These are phyloP conservation scores for Trypoxylon attenuatum DNA, from an alignment of 2,888 invertebrate genomes.

Conservation along the genomic window DNA sequence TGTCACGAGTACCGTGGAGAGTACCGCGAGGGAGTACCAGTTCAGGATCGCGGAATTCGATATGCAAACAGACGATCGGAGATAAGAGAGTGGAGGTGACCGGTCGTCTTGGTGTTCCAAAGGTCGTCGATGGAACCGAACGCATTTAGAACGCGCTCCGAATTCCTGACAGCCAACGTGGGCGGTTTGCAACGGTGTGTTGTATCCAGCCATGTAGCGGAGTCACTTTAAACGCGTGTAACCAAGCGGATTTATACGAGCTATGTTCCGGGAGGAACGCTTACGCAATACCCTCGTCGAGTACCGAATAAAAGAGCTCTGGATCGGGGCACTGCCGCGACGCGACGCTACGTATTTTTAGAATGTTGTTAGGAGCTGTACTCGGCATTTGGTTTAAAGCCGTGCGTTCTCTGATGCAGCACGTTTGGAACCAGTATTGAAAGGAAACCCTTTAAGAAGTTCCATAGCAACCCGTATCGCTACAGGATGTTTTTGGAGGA, in stretches of 20 bases:
- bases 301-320: conserved; percentile 62
- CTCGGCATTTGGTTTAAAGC: conserved; percentile 34
- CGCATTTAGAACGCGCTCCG: conserved; percentile 20
- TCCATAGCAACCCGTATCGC: no score
- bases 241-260: conserved; percentile 34
- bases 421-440: conserved; percentile 10
- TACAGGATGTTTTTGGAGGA: no score
- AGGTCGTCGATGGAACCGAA: conserved; percentile 28
- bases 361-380: conserved; percentile 46
- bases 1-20: conserved; percentile 1
- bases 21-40: conserved; percentile 13
- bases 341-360: conserved; percentile 62
- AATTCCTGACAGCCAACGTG: conserved; percentile 21
- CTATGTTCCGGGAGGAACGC: conserved; percentile 38
- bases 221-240: conserved; percentile 28
- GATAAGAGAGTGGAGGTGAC: conserved; percentile 29
- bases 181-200: conserved; percentile 27
- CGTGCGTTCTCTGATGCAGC: conserved; percentile 8
- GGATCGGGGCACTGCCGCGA: conserved; percentile 53
- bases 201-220: background rate
- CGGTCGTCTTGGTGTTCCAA: conserved; percentile 20
- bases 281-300: conserved; percentile 61
- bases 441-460: background rate
- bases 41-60: conserved; percentile 26
- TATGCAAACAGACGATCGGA: conserved; percentile 20